Evolutionary conservation across 30 jellyfish, hydroid and myxozoan species (phyloP).

Genomic region (Sanderia malayensis): DNA sequence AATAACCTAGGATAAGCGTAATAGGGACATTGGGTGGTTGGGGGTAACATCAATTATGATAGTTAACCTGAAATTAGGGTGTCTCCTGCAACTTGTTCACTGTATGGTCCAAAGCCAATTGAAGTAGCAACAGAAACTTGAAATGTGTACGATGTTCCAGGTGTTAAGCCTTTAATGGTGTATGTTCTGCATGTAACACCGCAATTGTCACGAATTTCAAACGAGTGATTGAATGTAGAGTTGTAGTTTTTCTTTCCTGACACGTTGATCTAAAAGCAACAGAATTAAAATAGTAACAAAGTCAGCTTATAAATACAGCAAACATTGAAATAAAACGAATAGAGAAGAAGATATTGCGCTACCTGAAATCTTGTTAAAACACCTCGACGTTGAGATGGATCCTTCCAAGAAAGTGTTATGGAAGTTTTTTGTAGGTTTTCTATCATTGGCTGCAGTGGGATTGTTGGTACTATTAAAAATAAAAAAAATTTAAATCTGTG

Average conservation of each 20-base stretch:
- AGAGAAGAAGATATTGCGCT: too few relatives aligned
- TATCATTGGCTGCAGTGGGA: conserved; percentile 18
- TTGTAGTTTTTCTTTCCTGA: conserved; percentile 51
- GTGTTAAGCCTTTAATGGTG: neutral
- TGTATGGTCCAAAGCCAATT: conserved; percentile 40
- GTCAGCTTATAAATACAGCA: too few relatives aligned
- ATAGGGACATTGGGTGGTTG: too few relatives aligned
- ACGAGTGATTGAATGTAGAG: conserved; percentile 15
- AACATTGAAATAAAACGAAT: too few relatives aligned
- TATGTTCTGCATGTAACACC: conserved; percentile 15
- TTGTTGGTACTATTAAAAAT: conserved; percentile 42
- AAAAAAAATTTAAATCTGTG: too few relatives aligned
- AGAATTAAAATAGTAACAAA: too few relatives aligned
- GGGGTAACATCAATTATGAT: too few relatives aligned
- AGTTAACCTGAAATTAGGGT: conserved; percentile 50
- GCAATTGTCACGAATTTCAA: conserved; percentile 1
- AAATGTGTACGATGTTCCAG: conserved; percentile 41
- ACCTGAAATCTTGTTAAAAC: too few relatives aligned
- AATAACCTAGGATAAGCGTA: too few relatives aligned
- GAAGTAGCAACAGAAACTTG: conserved; percentile 54
- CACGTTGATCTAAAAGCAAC: conserved; percentile 26
- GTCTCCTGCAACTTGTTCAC: conserved; percentile 8
- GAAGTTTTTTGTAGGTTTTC: neutral
- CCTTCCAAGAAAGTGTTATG: conserved; percentile 29
- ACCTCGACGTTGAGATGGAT: conserved; percentile 40